Evolutionary conservation across 1,140 invertebrate species (phyloP).

Genomic region (Penaeus indicus): DNA sequence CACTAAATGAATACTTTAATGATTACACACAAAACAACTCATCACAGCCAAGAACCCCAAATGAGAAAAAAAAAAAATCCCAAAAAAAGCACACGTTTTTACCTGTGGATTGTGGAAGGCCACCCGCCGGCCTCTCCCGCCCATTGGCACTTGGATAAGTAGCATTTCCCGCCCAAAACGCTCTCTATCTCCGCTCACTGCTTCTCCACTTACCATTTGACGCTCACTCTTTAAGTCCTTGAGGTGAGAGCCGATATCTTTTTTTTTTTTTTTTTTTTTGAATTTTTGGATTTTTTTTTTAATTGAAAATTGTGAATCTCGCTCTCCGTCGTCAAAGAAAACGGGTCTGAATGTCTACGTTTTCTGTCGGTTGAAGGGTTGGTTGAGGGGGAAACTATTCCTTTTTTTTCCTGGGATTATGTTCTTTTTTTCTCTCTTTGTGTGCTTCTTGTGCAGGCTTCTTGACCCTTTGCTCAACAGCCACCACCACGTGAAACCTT

Average conservation of each 20-base stretch:
- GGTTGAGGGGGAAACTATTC: not conserved
- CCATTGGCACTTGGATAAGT: constrained; percentile 54
- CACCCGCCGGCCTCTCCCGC: constrained; percentile 46
- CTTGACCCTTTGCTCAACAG: too few relatives aligned
- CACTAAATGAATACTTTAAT: too few relatives aligned
- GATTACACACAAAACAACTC: too few relatives aligned
- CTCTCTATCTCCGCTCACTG: constrained; percentile 21
- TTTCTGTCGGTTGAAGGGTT: constrained; percentile 39
- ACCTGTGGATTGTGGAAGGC: constrained; percentile 48
- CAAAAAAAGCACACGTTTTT: not conserved
- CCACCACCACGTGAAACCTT: too few relatives aligned
- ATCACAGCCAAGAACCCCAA: too few relatives aligned
- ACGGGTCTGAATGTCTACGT: constrained; percentile 1
- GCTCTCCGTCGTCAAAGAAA: constrained; percentile 39
- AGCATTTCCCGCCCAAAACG: constrained; percentile 36
- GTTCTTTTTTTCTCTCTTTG: too few relatives aligned
- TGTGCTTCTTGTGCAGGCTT: too few relatives aligned
- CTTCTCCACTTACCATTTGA: constrained; percentile 36
- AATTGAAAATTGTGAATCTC: not conserved
- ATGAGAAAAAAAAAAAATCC: not conserved
- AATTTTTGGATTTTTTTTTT: not conserved
- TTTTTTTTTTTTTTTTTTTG: constrained; percentile 19
- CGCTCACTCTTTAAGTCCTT: not conserved
- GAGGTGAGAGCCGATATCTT: constrained; percentile 14
- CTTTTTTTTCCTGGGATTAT: not conserved